Base-by-base conservation (phyloP, 1,140 invertebrate species). In the Atopsyche davidsoni region DNA sequence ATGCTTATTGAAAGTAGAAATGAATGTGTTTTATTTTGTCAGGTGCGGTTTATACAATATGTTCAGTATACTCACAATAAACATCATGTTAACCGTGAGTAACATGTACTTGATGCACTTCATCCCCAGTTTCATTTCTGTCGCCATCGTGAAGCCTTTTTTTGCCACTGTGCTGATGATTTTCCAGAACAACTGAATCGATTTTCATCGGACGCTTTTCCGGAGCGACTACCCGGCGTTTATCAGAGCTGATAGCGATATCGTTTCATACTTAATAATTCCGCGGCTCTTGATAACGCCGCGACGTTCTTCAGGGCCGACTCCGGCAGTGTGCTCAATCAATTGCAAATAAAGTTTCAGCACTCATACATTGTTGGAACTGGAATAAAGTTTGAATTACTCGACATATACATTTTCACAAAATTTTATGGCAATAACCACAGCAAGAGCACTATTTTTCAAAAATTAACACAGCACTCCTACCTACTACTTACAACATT, bases 101-200 rank as follows among this genome's bases (percentile, higher is more conserved):
- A 92, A 75, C 68, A 93, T 80, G 59, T 87, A 89, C 68, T 92
- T 92, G 57, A 92, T 83, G 65, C 84, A 86, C 56, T 78, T 78
- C 76, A 87, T 83, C 55, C 85, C 83, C 38, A 85, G 72, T 67
- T 86, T 82, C 46, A 85, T 64, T 59, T 74, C 73, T 39, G 73
- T 72, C 46, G 71, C 67, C 73, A 79, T 78, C 62, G 62, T 69
- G 22, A 18, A 13, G 2, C n/a, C 44, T 43, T 34, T 52, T 53
- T 46, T 43, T 41, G 17, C 36, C 40, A 19, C 35, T 19, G 39
- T 23, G 32, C 22, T 14, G 40, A 43, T 41, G 39, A 41, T 21
- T 6, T 21, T 41, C 7, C 6, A 7, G 25, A 25, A 31, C 31
- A 32, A 35, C 31, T 51, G 10, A 32, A 44, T 31, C 16, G 42